Conservation (phyloP, 2,888 invertebrate genomes). For the Spilosoma lubricipeda region DNA sequence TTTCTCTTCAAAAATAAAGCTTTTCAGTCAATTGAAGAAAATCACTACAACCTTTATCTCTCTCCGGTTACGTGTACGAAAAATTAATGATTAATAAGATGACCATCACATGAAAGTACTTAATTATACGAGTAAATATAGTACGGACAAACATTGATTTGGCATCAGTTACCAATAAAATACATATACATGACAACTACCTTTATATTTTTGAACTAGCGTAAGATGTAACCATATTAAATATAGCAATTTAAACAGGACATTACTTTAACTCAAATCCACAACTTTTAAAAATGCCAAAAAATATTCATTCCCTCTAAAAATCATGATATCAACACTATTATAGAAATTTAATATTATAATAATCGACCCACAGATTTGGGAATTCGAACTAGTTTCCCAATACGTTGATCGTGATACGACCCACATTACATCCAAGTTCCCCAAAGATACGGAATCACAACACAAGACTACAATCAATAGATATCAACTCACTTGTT, state of each 20-base stretch:
- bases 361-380: not conserved
- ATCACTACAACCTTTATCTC: too few species aligned
- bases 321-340: not conserved
- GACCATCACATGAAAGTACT: too few species aligned
- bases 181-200: too few species aligned
- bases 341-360: not conserved
- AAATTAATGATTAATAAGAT: too few species aligned
- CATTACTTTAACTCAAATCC: not conserved
- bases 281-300: not conserved
- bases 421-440: slow-evolving; percentile 10
- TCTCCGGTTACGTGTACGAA: too few species aligned
- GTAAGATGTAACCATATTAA: not conserved
- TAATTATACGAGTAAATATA: too few species aligned
- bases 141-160: too few species aligned
- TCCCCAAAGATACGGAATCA: slow-evolving; percentile 11
- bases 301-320: not conserved
- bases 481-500: slow-evolving; percentile 58
- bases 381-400: not conserved
- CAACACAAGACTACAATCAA: slow-evolving; percentile 51
- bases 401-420: slow-evolving; percentile 2
- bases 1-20: too few species aligned
- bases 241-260: not conserved
- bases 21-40: too few species aligned
- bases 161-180: too few species aligned
- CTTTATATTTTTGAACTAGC: not conserved